phyloP scores from a whole-genome alignment of 2,888 invertebrate species.

The Microctonus aethiopoides region DNA sequence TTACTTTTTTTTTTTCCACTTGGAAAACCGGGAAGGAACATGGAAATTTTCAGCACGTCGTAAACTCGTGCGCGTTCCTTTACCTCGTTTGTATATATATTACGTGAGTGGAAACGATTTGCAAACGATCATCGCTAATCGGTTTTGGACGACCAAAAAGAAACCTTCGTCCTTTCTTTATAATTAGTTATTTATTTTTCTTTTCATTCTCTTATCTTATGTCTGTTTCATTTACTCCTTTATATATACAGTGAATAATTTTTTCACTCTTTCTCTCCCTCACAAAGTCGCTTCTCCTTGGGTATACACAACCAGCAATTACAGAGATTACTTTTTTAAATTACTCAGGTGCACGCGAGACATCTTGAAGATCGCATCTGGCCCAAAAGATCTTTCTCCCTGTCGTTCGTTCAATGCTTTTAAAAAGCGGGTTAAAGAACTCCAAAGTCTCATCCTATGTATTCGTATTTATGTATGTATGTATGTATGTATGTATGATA shows the following conservation, averaged over 20 bases:
- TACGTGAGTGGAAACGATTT: slow-evolving; percentile 42
- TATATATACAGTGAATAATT: not conserved
- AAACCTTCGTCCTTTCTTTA: not conserved
- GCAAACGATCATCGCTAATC: slow-evolving; percentile 44
- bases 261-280: not conserved
- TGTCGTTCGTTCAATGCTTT: slow-evolving; percentile 1
- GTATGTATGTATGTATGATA: no score
- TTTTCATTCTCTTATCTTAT: slow-evolving; percentile 8
- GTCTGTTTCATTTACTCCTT: not conserved
- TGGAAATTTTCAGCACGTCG: slow-evolving; percentile 28
- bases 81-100: slow-evolving; percentile 24
- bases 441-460: not conserved
- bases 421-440: not conserved
- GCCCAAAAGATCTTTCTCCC: slow-evolving; percentile 6
- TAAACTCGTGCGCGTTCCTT: not conserved
- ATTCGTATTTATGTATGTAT: not conserved
- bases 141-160: slow-evolving; percentile 20
- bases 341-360: slow-evolving; percentile 31
- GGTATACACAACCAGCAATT: slow-evolving; percentile 30
- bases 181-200: not conserved
- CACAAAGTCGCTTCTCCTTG: not conserved
- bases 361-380: slow-evolving; percentile 33
- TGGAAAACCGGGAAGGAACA: not conserved
- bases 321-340: slow-evolving; percentile 37
- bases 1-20: slow-evolving; percentile 17